Evolutionary conservation across 2,888 invertebrate species (phyloP), one percentile per base, ranked within the genome.

Genomic region (Drosophila fulvimacula): DNA sequence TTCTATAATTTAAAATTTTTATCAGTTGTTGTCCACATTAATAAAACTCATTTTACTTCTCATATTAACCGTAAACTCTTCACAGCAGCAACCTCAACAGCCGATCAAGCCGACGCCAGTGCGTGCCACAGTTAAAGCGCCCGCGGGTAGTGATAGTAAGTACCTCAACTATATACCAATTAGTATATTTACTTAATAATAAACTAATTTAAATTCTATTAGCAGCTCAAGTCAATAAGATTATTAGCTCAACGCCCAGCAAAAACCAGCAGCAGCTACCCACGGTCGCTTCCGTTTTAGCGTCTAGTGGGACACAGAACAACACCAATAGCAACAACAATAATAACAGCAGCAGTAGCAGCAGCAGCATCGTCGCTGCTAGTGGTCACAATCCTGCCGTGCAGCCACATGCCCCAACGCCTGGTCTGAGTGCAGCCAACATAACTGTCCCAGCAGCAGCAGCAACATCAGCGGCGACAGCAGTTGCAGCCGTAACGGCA

Each of bases 71-170:
- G 11, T 10, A 34, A 17, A 32, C 36, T 46, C 11, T 30, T 53
- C 17, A 21, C 61, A 79, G 66, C 80, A 75, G 67, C 84, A 84
- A 73, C 72, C 73, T 75, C 73, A 94, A 87, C 93, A 97, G 96
- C 96, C 96, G 92, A 95, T 97, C 82, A 97, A 97, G 93, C 97
- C 97, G 75, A 96, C 96, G 91, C 96, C 97, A 81, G 95, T 97
- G 87, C 95, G 95, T 93, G 95, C 95, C 17, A 76, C 81, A 59
- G 58, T 67, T 59, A 91, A 91, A 92, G 91, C 90, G 90, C 91
- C 92, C 91, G 92, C 91, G 94, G 94, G 93, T 94, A 79, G 77
- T 82, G 95, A 94, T 82, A 82, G 91, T 89, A 63, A 90, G 83
- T 81, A 53, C 5, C n/a, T 15, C 21, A 42, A 27, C 21, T 19